phyloP scores from a whole-genome alignment of 1,140 invertebrate species.

The Pantala flavescens region DNA sequence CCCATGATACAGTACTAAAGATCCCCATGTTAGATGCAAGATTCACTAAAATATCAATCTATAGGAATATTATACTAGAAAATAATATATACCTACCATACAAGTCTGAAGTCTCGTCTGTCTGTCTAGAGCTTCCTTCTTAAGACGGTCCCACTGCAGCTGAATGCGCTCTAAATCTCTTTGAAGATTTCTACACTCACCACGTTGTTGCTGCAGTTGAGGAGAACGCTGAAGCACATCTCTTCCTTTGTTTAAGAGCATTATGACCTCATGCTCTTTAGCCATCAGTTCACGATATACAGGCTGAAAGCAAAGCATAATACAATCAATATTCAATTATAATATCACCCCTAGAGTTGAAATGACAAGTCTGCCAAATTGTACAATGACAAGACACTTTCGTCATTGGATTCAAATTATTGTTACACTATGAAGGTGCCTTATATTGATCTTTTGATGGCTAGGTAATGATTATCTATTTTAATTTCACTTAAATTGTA shows the following conservation, averaged over 20 bases:
- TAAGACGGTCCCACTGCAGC: conserved; percentile 78
- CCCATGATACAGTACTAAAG: no score
- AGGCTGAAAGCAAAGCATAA: conserved; percentile 39
- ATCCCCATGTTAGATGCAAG: no score
- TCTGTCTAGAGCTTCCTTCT: conserved; percentile 71
- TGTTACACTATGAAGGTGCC: no score
- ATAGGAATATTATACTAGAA: no score
- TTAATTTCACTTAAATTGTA: no score
- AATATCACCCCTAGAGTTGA: conserved; percentile 19
- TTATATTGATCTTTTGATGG: no score
- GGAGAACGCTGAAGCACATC: conserved; percentile 54
- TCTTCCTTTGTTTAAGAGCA: conserved; percentile 83
- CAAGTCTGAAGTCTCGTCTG: conserved; percentile 77
- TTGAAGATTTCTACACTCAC: conserved; percentile 44
- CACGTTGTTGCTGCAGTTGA: conserved; percentile 33
- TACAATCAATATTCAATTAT: not conserved
- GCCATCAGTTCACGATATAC: conserved; percentile 78
- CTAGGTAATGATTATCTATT: no score
- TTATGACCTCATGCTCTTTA: conserved; percentile 87
- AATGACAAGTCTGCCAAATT: not conserved
- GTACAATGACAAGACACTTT: not conserved
- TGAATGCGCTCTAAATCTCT: conserved; percentile 49
- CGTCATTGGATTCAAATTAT: not conserved
- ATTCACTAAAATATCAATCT: no score
- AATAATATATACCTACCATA: conserved; percentile 36